These are phyloP conservation scores for Muschampia plurimacula DNA, from an alignment of 2,888 invertebrate species.

Conservation along the genomic window DNA sequence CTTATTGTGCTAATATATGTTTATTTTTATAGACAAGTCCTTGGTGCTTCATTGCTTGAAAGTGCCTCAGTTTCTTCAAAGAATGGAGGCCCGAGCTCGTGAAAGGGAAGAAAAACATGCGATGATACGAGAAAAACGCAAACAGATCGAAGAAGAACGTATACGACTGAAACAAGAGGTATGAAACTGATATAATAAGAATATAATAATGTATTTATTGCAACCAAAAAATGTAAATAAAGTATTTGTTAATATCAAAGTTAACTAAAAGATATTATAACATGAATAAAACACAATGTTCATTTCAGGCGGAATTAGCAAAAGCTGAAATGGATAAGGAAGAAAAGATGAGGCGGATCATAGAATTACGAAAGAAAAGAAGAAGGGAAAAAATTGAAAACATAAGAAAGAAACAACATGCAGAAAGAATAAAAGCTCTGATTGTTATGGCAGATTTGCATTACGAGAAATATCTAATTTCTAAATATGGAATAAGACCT, in stretches of 20 bases:
- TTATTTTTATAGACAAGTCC: conserved; percentile 64
- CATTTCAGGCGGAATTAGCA: conserved; percentile 70
- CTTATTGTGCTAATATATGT: neutral
- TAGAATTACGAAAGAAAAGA: conserved; percentile 87
- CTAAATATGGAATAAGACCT: conserved; percentile 71
- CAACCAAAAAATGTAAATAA: neutral
- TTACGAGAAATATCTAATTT: conserved; percentile 72
- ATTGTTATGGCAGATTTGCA: conserved; percentile 82
- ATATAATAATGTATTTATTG: too few species aligned
- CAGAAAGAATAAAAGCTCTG: conserved; percentile 73
- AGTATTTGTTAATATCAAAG: neutral
- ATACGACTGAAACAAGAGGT: conserved; percentile 79
- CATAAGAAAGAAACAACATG: conserved; percentile 85
- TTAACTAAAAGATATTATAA: neutral
- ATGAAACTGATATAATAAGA: conserved; percentile 5
- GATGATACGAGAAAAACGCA: conserved; percentile 75
- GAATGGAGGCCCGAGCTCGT: conserved; percentile 90
- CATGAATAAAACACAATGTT: neutral
- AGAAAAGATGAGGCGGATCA: conserved; percentile 85
- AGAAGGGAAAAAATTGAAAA: conserved; percentile 86
- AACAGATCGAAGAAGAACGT: conserved; percentile 80
- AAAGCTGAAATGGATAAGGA: conserved; percentile 86
- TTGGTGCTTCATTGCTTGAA: conserved; percentile 79
- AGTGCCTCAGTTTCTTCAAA: conserved; percentile 89
- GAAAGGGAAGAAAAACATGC: conserved; percentile 86